phyloP scores from a whole-genome alignment of 2,797 vertebrate genomes.

The Malacoctenus gilli region DNA sequence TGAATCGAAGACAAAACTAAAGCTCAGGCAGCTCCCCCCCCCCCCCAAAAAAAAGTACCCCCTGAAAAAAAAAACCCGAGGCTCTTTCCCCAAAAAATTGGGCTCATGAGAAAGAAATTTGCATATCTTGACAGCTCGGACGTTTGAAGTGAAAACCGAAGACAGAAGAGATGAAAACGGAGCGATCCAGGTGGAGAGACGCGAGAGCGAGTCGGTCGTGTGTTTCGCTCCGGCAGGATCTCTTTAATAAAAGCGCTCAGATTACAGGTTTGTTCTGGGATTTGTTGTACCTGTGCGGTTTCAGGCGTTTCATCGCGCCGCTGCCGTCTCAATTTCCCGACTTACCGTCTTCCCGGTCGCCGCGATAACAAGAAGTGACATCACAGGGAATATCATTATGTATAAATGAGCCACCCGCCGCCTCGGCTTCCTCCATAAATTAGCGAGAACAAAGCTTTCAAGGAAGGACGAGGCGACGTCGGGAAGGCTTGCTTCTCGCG shows the following conservation, averaged over 20 bases:
- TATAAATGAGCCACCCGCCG: slow-evolving; percentile 68
- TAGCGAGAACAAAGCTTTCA: slow-evolving; percentile 71
- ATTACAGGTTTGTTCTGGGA: slow-evolving; percentile 8
- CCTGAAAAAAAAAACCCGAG: too few relatives aligned
- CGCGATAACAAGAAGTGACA: slow-evolving; percentile 68
- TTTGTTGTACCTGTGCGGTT: slow-evolving; percentile 32
- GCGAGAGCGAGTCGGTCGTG: not conserved
- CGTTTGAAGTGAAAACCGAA: not conserved
- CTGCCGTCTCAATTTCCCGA: slow-evolving; percentile 42
- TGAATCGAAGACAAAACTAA: too few relatives aligned
- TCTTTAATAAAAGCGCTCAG: slow-evolving; percentile 17
- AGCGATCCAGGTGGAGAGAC: not conserved
- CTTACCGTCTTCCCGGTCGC: slow-evolving; percentile 33
- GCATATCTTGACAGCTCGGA: not conserved
- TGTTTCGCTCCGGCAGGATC: not conserved
- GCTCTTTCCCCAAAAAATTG: too few relatives aligned
- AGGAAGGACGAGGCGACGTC: slow-evolving; percentile 38
- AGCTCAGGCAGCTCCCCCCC: too few relatives aligned
- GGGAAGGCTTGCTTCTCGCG: slow-evolving; percentile 38
- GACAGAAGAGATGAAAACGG: not conserved
- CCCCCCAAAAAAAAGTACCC: too few relatives aligned
- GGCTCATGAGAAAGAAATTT: too few relatives aligned
- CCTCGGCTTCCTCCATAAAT: slow-evolving; percentile 65
- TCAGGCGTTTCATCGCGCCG: slow-evolving; percentile 40
- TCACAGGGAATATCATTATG: slow-evolving; percentile 74